Percentiles rank a stretch among this genome's conserved stretches.
These are phyloP conservation scores for Drosophila ironensis DNA, from an alignment of 1,140 invertebrate genomes.

Conservation along the genomic window DNA sequence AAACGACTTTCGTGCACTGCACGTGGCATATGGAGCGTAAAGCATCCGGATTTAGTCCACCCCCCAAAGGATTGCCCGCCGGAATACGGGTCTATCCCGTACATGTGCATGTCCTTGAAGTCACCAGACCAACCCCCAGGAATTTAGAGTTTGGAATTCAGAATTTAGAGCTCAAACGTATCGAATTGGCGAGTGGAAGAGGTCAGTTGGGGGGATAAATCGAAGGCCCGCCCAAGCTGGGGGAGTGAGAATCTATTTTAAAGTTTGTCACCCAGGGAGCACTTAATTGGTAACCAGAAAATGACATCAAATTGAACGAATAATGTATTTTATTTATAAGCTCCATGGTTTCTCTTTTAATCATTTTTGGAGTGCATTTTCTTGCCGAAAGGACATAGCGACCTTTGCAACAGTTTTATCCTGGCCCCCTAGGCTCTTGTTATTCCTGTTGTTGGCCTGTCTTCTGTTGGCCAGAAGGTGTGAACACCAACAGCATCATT, in stretches of 20 bases:
- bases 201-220: background rate
- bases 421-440: no score
- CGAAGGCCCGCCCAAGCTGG: background rate
- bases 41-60: slow-evolving; percentile 50
- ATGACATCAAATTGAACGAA: no score
- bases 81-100: background rate
- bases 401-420: no score
- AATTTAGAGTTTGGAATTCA: background rate
- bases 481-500: slow-evolving; percentile 34
- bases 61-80: slow-evolving; percentile 15
- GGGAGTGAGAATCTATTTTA: background rate
- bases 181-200: slow-evolving; percentile 33
- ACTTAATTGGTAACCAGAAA: no score
- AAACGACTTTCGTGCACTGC: slow-evolving; percentile 65
- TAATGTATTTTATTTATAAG: no score
- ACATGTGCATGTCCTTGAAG: background rate
- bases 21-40: slow-evolving; percentile 79
- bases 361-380: no score
- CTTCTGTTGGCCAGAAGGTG: slow-evolving; percentile 54
- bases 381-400: no score
- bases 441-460: no score
- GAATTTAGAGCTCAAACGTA: slow-evolving; percentile 10
- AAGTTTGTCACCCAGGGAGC: background rate
- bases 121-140: background rate
- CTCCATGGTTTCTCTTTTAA: no score